Base-by-base conservation (phyloP, 2,113 vertebrate genomes). In the Callopanchax toddi region DNA sequence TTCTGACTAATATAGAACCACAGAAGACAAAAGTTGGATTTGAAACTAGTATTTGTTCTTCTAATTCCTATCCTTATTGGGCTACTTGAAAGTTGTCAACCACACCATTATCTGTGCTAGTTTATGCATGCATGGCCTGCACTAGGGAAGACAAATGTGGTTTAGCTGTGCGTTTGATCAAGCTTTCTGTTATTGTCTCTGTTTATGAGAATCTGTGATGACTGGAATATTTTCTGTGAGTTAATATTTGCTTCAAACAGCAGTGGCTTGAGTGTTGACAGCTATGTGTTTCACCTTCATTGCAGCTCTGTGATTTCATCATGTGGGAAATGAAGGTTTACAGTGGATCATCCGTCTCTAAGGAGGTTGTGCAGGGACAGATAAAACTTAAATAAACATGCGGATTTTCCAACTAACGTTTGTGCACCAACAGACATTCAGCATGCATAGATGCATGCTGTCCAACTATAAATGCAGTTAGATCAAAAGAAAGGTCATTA, bases 161-260 rank as follows among this genome's bases (percentile, higher is more conserved):
- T 74, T 81, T 52, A 49, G 26, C 61, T 66, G 37, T 59, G 45
- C 45, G 32, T 69, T 67, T 76, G 21, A 57, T 29, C 25, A 20
- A 44, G 67, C 37, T 59, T 36, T 60, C 72, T 75, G 54, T 74
- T 69, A 68, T 67, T 45, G 36, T 64, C 34, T 78, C 63, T 72
- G 40, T 86, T 79, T 73, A 74, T 52, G 11, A 34, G 20, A 52
- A 75, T 66, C 75, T 57, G 21, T 29, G 43, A 66, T 18, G 13
- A 60, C 21, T 60, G 45, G 43, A 67, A 43, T 67, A 37, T 50
- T 63, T 77, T 66, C 36, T 56, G 18, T 26, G 52, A 74, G 21
- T 44, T 71, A 10, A 63, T 54, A 52, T 79, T 72, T 71, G 22
- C 21, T 50, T 63, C 37, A 68, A 18, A 9, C 45, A 73, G 43